Conservation (phyloP, 2,113 vertebrate species). For the Salminus brasiliensis region DNA sequence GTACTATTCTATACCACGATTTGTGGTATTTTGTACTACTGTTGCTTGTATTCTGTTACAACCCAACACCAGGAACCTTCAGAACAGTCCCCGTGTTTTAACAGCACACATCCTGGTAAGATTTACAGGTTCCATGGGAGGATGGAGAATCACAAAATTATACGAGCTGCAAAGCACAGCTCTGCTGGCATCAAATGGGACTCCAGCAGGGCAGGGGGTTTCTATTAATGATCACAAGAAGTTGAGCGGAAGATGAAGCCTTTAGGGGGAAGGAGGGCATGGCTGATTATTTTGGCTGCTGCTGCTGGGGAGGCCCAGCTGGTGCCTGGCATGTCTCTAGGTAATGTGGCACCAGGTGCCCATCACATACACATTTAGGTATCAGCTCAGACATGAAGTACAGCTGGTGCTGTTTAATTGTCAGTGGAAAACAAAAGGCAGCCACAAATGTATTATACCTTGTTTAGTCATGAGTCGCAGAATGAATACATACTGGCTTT, state of each 20-base stretch:
- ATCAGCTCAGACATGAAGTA: neutral
- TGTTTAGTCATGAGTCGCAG: neutral
- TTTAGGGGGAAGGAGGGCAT: neutral
- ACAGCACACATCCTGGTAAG: neutral
- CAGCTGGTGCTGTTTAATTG: slow-evolving; percentile 31
- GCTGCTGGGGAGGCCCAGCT: slow-evolving; percentile 3
- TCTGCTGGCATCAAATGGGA: slow-evolving; percentile 13
- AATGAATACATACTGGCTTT: neutral
- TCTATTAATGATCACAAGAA: slow-evolving; percentile 9
- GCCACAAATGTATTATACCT: neutral
- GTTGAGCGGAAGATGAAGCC: slow-evolving; percentile 10
- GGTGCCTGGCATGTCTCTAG: slow-evolving; percentile 5
- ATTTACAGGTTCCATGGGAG: neutral
- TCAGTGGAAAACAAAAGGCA: neutral
- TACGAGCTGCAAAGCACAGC: neutral
- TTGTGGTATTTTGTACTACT: no score
- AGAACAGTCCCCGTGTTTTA: neutral
- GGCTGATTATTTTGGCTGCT: slow-evolving; percentile 25
- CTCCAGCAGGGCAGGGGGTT: neutral
- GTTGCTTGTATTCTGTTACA: neutral
- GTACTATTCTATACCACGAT: no score
- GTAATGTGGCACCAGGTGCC: slow-evolving; percentile 3
- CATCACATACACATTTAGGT: slow-evolving; percentile 8
- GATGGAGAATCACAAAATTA: neutral
- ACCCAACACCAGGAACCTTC: neutral